Percentiles rank a stretch among this genome's conserved stretches.
Evolutionary conservation across 1,140 invertebrate species (phyloP).

Genomic region (Camponotus vicinus): DNA sequence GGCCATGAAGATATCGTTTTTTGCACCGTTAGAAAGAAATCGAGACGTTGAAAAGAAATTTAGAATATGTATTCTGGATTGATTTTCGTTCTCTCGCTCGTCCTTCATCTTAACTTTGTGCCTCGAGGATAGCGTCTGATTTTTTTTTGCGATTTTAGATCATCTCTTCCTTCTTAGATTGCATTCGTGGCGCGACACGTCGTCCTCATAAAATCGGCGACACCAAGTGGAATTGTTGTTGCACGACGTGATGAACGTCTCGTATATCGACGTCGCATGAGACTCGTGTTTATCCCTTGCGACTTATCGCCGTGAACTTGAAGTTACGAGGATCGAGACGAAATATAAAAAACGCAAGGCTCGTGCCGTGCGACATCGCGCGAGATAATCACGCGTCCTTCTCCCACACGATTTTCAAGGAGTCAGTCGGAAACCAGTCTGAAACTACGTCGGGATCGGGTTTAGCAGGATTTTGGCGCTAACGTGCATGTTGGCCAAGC

Average conservation of each 20-base stretch:
- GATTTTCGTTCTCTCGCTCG: background rate
- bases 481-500: conserved; percentile 60
- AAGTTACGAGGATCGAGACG: background rate
- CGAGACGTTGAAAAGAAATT: background rate
- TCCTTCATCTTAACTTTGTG: background rate
- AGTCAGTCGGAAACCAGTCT: conserved; percentile 43
- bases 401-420: conserved; percentile 31
- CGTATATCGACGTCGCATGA: background rate
- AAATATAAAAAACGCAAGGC: conserved; percentile 43
- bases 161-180: background rate
- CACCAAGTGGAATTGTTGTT: background rate
- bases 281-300: conserved; percentile 20
- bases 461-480: conserved; percentile 73
- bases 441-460: conserved; percentile 53
- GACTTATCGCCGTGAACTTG: conserved; percentile 22
- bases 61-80: background rate
- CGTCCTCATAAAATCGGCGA: conserved; percentile 30
- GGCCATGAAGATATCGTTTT: background rate
- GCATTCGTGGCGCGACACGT: background rate
- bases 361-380: conserved; percentile 56
- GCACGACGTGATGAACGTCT: conserved; percentile 1
- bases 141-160: background rate
- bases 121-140: background rate
- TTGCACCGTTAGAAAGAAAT: conserved; percentile 22
- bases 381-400: conserved; percentile 34